Percentiles rank a stretch among this genome's conserved stretches.
Conservation (phyloP, 1,140 invertebrate species). For the Apocrypta bakeri region DNA sequence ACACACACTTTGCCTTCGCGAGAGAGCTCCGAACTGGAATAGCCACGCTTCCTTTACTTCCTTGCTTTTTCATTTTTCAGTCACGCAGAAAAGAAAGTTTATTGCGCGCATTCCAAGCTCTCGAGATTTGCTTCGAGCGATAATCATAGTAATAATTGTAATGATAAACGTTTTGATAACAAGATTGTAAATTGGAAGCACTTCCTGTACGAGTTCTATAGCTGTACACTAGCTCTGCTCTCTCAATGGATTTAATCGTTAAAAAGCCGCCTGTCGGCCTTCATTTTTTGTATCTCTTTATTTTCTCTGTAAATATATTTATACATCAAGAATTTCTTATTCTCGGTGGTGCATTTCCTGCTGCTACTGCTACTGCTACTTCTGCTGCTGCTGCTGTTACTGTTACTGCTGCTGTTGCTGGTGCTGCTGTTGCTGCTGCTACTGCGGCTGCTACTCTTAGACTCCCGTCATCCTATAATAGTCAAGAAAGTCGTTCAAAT, state of each 20-base stretch:
- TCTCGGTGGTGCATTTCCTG: background rate
- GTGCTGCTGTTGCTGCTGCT: background rate
- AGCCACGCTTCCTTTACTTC: background rate
- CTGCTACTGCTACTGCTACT: too few species aligned
- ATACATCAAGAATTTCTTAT: background rate
- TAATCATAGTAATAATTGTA: constrained; percentile 16
- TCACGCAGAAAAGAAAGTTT: constrained; percentile 11
- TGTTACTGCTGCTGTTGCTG: too few species aligned
- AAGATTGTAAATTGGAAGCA: background rate
- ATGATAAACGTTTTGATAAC: constrained; percentile 21
- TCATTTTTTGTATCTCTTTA: background rate
- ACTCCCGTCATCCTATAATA: background rate
- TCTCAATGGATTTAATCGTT: background rate
- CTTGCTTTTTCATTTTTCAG: background rate
- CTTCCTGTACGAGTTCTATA: background rate
- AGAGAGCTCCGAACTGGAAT: background rate
- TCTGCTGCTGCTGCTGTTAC: too few species aligned
- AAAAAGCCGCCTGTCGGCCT: background rate
- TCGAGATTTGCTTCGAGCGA: constrained; percentile 10
- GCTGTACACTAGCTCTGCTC: background rate
- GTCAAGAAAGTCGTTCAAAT: background rate
- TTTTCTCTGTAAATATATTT: background rate
- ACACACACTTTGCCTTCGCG: too few species aligned
- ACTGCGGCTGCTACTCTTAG: background rate
- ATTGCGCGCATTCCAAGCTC: constrained; percentile 11